These are phyloP conservation scores for Tachysurus fulvidraco DNA, from an alignment of 2,113 vertebrate species.

Conservation along the genomic window DNA sequence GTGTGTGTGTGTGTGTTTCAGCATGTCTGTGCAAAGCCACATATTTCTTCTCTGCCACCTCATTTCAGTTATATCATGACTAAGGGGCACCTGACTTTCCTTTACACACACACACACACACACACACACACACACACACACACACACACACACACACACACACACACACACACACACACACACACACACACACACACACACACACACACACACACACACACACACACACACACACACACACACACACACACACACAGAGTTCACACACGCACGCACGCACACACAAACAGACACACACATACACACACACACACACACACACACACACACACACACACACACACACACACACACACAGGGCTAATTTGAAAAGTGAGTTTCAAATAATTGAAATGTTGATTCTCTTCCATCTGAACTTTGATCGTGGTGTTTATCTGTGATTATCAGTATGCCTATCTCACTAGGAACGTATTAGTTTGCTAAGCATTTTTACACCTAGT, in stretches of 20 bases:
- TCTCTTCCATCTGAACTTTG: constrained; percentile 20
- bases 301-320: neutral
- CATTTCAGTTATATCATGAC: constrained; percentile 15
- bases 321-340: neutral
- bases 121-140: neutral
- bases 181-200: neutral
- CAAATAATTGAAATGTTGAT: neutral
- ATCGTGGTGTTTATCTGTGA: neutral
- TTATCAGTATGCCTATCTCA: neutral
- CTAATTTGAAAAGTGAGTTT: neutral
- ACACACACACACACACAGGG: constrained; percentile 16
- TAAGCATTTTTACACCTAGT: neutral
- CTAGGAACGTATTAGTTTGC: neutral
- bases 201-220: neutral
- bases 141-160: constrained; percentile 3
- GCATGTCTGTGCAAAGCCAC: neutral
- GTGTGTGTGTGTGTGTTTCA: neutral
- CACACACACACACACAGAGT: neutral
- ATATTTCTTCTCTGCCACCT: neutral
- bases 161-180: neutral
- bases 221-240: neutral
- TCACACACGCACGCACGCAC: too few species aligned
- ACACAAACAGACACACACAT: too few species aligned
- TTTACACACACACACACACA: neutral
- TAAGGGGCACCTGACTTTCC: constrained; percentile 20